These are phyloP conservation scores for Alloscopus bannaensis DNA, from an alignment of 2,888 invertebrate genomes.

Conservation along the genomic window DNA sequence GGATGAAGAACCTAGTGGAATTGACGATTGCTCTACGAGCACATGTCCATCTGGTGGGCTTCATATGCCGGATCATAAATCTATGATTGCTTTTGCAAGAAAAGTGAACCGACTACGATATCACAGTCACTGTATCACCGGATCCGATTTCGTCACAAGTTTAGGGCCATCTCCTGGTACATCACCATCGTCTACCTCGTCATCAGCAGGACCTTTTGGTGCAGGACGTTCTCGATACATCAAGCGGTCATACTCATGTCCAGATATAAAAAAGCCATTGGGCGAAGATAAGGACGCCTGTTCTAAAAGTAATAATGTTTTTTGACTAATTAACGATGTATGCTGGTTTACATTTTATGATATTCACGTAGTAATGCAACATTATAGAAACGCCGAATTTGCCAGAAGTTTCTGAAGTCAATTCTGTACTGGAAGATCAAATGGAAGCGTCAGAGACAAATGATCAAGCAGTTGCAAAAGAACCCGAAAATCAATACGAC, in stretches of 20 bases:
- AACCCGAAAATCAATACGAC: constrained; percentile 84
- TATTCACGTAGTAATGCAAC: too few relatives aligned
- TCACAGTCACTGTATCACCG: constrained; percentile 81
- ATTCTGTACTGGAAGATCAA: constrained; percentile 2
- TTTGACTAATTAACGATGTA: background rate
- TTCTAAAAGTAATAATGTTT: constrained; percentile 8
- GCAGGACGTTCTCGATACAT: constrained; percentile 75
- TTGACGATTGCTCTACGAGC: constrained; percentile 75
- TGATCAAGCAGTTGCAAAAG: constrained; percentile 73
- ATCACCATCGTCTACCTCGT: constrained; percentile 60
- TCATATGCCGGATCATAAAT: constrained; percentile 79
- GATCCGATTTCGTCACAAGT: constrained; percentile 70
- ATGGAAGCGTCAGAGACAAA: background rate
- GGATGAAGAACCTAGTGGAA: constrained; percentile 47
- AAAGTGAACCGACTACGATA: constrained; percentile 79
- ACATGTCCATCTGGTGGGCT: constrained; percentile 80
- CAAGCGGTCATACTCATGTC: constrained; percentile 82
- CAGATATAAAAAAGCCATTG: constrained; percentile 78
- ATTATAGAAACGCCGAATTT: constrained; percentile 31
- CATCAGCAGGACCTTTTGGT: constrained; percentile 20
- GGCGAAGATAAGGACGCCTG: constrained; percentile 46
- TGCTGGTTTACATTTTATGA: background rate
- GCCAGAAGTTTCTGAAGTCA: constrained; percentile 51
- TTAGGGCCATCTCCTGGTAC: constrained; percentile 67
- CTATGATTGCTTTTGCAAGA: constrained; percentile 78